These are phyloP conservation scores for Potamilus streckersoni DNA, from an alignment of 1,140 invertebrate genomes.

Conservation along the genomic window DNA sequence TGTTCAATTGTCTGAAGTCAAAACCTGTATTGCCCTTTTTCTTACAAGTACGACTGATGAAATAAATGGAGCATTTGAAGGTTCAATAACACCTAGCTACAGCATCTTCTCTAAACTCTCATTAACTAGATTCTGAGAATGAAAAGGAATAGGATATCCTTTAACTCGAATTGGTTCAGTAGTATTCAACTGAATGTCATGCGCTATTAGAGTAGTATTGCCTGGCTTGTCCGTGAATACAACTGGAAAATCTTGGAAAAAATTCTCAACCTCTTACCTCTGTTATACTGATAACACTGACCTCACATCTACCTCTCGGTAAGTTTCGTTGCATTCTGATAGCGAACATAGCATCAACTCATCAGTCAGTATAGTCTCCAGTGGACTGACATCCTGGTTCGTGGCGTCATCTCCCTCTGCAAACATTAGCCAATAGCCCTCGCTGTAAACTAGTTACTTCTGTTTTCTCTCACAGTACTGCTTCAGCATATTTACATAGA, in stretches of 20 bases:
- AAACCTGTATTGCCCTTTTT: constrained; percentile 65
- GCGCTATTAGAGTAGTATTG: constrained; percentile 44
- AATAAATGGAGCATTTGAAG: constrained; percentile 67
- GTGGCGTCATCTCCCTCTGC: background rate
- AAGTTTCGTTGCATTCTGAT: background rate
- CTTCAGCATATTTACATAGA: constrained; percentile 35
- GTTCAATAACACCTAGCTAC: constrained; percentile 60
- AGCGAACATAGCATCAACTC: background rate
- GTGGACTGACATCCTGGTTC: background rate
- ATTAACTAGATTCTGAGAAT: constrained; percentile 35
- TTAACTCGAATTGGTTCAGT: no score
- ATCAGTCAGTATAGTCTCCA: background rate
- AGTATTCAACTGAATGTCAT: constrained; percentile 4
- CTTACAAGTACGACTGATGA: constrained; percentile 69
- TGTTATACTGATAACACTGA: background rate
- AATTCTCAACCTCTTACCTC: background rate
- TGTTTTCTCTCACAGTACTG: constrained; percentile 1
- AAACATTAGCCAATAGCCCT: background rate
- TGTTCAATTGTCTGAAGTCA: constrained; percentile 64
- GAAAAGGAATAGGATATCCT: no score
- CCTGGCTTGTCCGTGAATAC: constrained; percentile 37
- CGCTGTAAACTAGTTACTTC: background rate
- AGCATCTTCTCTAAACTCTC: constrained; percentile 63
- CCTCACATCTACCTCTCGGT: background rate
- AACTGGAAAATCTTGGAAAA: constrained; percentile 7